Conservation (phyloP, 2,888 invertebrate genomes). For the Tribolium freemani region DNA sequence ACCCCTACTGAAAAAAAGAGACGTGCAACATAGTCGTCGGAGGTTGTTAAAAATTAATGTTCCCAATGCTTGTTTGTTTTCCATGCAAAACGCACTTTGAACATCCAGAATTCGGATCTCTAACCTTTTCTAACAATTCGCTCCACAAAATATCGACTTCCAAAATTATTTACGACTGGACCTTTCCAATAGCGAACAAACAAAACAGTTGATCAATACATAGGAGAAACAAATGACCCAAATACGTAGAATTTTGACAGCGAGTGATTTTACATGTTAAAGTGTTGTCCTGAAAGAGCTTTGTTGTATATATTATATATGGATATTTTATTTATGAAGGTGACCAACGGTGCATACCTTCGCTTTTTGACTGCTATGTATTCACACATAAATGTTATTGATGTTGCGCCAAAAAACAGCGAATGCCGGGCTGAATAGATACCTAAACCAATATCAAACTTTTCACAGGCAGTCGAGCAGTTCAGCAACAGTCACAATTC, state of each 20-base stretch:
- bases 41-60: conserved; percentile 25
- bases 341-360: not conserved
- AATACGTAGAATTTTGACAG: conserved; percentile 6
- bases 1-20: too few species aligned
- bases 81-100: conserved; percentile 27
- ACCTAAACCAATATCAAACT: conserved; percentile 9
- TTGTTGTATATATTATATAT: not conserved
- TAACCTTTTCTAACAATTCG: conserved; percentile 12
- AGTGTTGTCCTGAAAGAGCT: not conserved
- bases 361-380: not conserved
- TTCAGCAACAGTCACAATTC: not conserved
- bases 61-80: conserved; percentile 19
- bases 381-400: not conserved
- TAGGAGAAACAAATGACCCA: conserved; percentile 11
- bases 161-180: conserved; percentile 10
- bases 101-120: conserved; percentile 8
- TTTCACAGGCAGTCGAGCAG: not conserved
- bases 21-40: not conserved
- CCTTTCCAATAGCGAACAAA: conserved; percentile 9
- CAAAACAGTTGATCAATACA: conserved; percentile 21
- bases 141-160: not conserved
- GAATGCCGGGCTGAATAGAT: not conserved
- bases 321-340: not conserved
- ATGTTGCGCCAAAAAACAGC: not conserved
- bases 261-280: not conserved